These are phyloP conservation scores for Chamaea fasciata DNA, from an alignment of 2,113 vertebrate genomes.

Conservation along the genomic window DNA sequence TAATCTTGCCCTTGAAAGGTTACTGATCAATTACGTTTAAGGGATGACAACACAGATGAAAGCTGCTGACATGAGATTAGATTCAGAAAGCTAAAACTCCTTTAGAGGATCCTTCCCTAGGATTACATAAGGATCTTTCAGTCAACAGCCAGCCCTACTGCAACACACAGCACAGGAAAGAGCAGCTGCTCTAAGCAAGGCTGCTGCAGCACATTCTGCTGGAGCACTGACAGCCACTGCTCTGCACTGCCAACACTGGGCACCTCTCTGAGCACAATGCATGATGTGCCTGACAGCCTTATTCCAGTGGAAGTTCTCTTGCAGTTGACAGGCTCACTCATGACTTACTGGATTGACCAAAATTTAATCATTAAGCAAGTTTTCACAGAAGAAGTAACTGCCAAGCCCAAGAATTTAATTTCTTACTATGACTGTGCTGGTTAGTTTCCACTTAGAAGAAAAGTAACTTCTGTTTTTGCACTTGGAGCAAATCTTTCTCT, in stretches of 20 bases:
- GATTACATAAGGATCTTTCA: background rate
- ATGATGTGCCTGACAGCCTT: rapidly evolving
- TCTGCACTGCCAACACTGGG: rapidly evolving
- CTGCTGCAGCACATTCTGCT: background rate
- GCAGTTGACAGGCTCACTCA: background rate
- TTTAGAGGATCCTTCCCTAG: background rate
- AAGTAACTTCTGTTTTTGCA: background rate
- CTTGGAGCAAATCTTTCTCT: background rate
- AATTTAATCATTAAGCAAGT: background rate
- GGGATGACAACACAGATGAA: background rate
- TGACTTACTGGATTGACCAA: background rate
- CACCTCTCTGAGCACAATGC: rapidly evolving
- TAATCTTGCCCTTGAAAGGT: background rate
- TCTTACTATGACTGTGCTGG: background rate
- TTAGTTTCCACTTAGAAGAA: background rate
- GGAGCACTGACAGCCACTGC: background rate
- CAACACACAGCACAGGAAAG: background rate
- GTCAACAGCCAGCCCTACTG: background rate
- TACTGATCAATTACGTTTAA: background rate
- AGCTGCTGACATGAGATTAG: background rate
- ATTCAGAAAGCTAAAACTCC: background rate
- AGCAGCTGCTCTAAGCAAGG: background rate
- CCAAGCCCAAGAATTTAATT: background rate
- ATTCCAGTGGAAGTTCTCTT: background rate
- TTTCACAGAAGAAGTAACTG: background rate